phyloP scores from a whole-genome alignment of 2,888 invertebrate species.

The Neocrepidodera transversa region DNA sequence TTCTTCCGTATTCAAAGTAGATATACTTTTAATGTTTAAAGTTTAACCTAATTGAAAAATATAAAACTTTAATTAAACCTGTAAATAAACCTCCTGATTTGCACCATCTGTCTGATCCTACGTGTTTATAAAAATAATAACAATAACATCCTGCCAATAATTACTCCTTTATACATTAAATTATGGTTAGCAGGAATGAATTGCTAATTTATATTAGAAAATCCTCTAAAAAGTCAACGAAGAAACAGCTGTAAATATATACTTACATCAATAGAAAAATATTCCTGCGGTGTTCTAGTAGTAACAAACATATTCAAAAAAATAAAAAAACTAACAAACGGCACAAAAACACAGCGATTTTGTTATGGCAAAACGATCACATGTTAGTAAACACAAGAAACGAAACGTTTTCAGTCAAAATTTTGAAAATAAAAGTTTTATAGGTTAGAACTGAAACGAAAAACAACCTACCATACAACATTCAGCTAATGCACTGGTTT shows the following conservation, averaged over 20 bases:
- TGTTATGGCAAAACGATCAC: slow-evolving; percentile 39
- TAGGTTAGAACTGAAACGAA: slow-evolving; percentile 50
- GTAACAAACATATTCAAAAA: slow-evolving; percentile 46
- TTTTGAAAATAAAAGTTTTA: slow-evolving; percentile 45
- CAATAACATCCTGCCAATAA: slow-evolving; percentile 13
- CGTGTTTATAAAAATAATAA: slow-evolving; percentile 14
- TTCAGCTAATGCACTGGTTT: slow-evolving; percentile 52
- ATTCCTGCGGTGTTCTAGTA: slow-evolving; percentile 47
- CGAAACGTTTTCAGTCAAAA: slow-evolving; percentile 41
- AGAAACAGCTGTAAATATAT: slow-evolving; percentile 18
- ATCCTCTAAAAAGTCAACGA: too few relatives aligned
- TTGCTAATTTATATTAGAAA: too few relatives aligned
- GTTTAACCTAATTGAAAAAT: too few relatives aligned
- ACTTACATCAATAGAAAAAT: slow-evolving; percentile 51
- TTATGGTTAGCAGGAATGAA: too few relatives aligned
- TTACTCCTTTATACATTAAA: neutral
- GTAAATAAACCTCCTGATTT: neutral
- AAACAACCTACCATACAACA: slow-evolving; percentile 54
- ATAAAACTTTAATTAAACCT: slow-evolving; percentile 9
- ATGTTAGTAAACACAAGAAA: slow-evolving; percentile 40
- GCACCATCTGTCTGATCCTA: slow-evolving; percentile 3
- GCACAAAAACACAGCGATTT: slow-evolving; percentile 39
- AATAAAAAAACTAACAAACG: slow-evolving; percentile 28
- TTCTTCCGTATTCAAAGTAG: too few relatives aligned
- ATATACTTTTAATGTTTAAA: too few relatives aligned